Base-by-base conservation (phyloP, 2,113 vertebrate genomes). In the Delphinus delphis region DNA sequence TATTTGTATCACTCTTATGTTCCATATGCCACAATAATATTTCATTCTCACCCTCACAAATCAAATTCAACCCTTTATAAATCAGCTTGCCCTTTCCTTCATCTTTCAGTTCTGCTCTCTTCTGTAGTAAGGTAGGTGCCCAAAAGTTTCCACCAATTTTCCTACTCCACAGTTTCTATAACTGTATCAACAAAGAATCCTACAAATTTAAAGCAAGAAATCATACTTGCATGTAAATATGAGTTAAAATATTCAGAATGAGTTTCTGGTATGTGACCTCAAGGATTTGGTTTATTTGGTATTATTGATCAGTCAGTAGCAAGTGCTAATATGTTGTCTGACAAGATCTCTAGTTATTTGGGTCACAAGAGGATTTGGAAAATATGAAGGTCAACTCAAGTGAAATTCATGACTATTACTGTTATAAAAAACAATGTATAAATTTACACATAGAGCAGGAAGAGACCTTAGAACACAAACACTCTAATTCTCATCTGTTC, bases 1-100 rank as follows among this genome's bases (percentile, higher is more conserved):
- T 83, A 60, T 90, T 93, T 96, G 92, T 94, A 70, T 83, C 90
- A 80, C n/a, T 95, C 41, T 70, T 82, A 50, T 79, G 80, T 84
- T 73, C 67, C 36, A 62, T 44, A 76, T 21, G 62, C 38, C 74
- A 95, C 47, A 83, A 74, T 41, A 94, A 74, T 95, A 90, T 94
- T 95, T 77, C 82, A 67, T 89, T 85, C 55, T 90, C 44, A 70
- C 63, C 20, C 26, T 90, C 87, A 92, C 80, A 96, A 90, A 93
- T 96, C 96, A 92, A 88, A 85, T 63, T 95, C 26, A 84, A 41
- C 12, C 33, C 31, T 63, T 76, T 55, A 33, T 47, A 84, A 93
- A 58, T 86, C 63, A 93, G 36, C 44, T 76, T 2, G 2, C 14
- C 58, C 77, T 93, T 82, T 55, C 62, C 84, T 95, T 90, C 28